Base-by-base conservation (phyloP, 2,797 vertebrate species). In the Pempheris klunzingeri region DNA sequence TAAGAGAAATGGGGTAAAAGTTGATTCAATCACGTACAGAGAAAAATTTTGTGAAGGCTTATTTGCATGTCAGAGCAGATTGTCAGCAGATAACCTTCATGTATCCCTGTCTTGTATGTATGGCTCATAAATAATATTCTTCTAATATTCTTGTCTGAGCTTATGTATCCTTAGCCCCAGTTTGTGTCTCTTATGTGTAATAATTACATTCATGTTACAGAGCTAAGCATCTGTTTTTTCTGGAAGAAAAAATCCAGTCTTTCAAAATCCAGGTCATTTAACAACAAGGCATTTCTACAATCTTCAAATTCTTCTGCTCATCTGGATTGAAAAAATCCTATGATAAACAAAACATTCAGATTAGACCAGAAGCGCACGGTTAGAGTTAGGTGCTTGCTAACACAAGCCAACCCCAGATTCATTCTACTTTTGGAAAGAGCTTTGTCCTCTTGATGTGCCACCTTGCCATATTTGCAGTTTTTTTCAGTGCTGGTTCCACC, bases 1-100 rank as follows among this genome's bases (percentile, higher is more conserved):
- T 74, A 46, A 70, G 54, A 80, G 11, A 38, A 46, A 47, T 22
- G 7, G 66, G 54, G 38, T 64, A 50, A 82, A 80, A 22, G 76
- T 71, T 58, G 15, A 52, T 30, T 57, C 63, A 20, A 53, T 10
- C 47, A 15, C 1, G 15, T 20, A 15, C 22, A 9, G 12, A 50
- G 47, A 54, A 17, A 30, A 63, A 14, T 24, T 43, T 49, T 49
- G 18, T 63, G 4, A 15, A 43, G 41, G 32, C 7, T 7, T 7
- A 11, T 34, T 22, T 53, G 32, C 34, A 22, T 46, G 20, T 77
- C 57, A 65, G 38, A 46, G 22, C 41, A 52, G 55, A 46, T 52
- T 62, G 26, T 24, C 30, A 38, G 9, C 10, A 32, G 24, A 41
- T 60, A 47, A 60, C 15, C 1, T 2, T 58, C 12, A 57, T 55